Base-by-base conservation (phyloP, 2,113 vertebrate genomes). In the Odocoileus hemionus region DNA sequence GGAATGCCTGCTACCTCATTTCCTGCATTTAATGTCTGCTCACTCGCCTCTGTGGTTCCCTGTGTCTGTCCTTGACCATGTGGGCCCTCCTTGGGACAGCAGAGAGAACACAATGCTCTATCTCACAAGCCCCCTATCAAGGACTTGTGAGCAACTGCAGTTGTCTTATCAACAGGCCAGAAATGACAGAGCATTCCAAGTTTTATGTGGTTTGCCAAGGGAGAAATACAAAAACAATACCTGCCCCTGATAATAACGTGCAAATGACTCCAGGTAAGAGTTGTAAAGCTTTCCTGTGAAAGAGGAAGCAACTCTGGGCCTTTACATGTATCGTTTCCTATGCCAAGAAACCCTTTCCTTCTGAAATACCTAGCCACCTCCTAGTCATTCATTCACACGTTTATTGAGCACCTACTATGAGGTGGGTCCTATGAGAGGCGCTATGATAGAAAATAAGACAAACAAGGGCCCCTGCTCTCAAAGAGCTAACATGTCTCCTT, bases 201-300 rank as follows among this genome's bases (percentile, higher is more conserved):
- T 52, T 86, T 89, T 64, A 61, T 43, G 80, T 91, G 57, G 50
- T 74, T 94, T 91, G 52, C 52, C 12, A 76, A 86, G 76, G 33
- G 70, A 94, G 67, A 94, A 97, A 60, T 36, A 92, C 79, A 74
- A 83, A 43, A 52, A 90, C 70, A 96, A 47, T 36, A 25, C 64
- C 7, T 50, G 23, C 9, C 87, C 55, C 55, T 45, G 70, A 80
- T 36, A 86, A 36, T 57, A 78, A 64, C 50, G 45, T 45, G 25
- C 33, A 39, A 96, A 94, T 89, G 25, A 57, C 43, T 90, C 64
- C 86, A 82, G 7, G 93, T 96, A 89, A 97, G 33, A 94, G 28
- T 45, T 60, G 45, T 70, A 36, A 78, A 28, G 54, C 30, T 91
- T 67, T 78, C 19, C 80, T 88, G 14, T 88, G 36, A 94, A 79